These are phyloP conservation scores for Halcyon senegalensis DNA, from an alignment of 2,113 vertebrate species.

Conservation along the genomic window DNA sequence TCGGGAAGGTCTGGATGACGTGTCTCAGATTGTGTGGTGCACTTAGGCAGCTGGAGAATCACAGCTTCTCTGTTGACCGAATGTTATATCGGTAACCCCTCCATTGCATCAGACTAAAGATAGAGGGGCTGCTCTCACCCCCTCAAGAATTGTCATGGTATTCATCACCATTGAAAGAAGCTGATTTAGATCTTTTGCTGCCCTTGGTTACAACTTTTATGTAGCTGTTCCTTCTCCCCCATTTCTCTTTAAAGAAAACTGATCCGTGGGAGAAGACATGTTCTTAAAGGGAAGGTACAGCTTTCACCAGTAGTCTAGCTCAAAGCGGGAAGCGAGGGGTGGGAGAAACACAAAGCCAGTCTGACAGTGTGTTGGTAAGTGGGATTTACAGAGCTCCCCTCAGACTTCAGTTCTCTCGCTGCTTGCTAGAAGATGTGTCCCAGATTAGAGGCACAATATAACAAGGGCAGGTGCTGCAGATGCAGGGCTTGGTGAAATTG, in stretches of 20 bases:
- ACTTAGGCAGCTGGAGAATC: neutral
- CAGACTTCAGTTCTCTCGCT: neutral
- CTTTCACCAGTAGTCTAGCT: neutral
- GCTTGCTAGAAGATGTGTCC: neutral
- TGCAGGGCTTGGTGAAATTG: neutral
- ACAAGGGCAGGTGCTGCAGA: neutral
- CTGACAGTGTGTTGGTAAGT: neutral
- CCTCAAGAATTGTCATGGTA: neutral
- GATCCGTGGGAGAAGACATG: neutral
- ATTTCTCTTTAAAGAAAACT: neutral
- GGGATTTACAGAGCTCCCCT: neutral
- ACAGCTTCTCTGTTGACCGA: neutral
- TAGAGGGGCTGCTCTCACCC: neutral
- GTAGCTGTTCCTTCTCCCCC: neutral
- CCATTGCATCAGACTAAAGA: neutral
- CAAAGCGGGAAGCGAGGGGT: neutral
- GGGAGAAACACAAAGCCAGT: neutral
- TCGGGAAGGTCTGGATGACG: neutral
- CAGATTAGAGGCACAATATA: neutral
- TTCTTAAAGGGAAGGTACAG: neutral
- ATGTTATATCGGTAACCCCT: neutral
- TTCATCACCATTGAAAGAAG: neutral
- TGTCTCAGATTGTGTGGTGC: accelerated
- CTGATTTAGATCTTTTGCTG: neutral
- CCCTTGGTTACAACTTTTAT: neutral